Conservation (phyloP, 2,113 vertebrate species). For the Trematocara marginatum region DNA sequence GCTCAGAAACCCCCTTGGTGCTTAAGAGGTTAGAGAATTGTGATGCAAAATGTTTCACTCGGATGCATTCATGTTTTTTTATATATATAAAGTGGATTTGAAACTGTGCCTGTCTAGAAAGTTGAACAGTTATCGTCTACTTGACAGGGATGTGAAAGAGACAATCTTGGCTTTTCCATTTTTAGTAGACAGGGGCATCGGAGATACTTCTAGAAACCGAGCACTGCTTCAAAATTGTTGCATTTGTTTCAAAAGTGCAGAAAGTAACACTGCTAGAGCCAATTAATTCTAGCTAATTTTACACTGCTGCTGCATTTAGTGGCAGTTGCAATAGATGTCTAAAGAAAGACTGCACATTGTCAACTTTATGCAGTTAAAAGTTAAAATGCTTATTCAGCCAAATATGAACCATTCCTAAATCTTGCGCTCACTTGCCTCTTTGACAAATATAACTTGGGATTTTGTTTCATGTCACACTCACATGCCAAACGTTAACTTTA, state of each 20-base stretch:
- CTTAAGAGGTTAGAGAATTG: neutral
- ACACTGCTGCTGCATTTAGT: neutral
- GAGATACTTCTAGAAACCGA: neutral
- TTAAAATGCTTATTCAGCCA: neutral
- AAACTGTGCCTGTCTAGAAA: neutral
- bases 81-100: neutral
- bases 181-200: neutral
- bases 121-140: neutral
- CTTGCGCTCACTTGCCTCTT: neutral
- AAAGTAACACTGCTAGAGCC: neutral
- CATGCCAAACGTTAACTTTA: neutral
- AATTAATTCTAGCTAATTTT: neutral
- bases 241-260: neutral
- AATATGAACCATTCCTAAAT: neutral
- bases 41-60: neutral
- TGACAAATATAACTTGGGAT: neutral
- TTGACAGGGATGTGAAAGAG: neutral
- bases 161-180: neutral
- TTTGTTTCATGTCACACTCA: neutral
- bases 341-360: neutral
- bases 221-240: neutral
- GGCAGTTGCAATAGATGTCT: neutral
- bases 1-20: too few species aligned
- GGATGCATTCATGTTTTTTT: neutral
- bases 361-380: neutral